A percentile compares a stretch with the other conserved stretches of the same genome.
Evolutionary conservation across 2,888 invertebrate genomes (phyloP).

Genomic region (Didymodactylos carnosus): DNA sequence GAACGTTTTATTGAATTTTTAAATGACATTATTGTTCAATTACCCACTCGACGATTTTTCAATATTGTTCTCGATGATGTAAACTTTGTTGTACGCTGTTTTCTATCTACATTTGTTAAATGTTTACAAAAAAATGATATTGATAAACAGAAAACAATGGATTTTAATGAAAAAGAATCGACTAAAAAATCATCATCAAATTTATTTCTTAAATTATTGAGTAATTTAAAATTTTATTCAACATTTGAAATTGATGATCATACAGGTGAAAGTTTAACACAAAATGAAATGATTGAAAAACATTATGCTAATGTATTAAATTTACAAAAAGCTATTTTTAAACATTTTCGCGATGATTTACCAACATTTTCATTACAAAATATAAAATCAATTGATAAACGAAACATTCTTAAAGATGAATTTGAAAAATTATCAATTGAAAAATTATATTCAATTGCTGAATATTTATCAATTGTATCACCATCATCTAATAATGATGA

Average conservation of each 20-base stretch:
- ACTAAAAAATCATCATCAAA: constrained; percentile 16
- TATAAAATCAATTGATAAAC: constrained; percentile 79
- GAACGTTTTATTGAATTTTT: constrained; percentile 70
- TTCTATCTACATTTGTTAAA: constrained; percentile 49
- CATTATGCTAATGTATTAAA: constrained; percentile 81
- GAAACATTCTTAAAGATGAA: constrained; percentile 60
- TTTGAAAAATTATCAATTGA: constrained; percentile 52
- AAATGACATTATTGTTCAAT: constrained; percentile 77
- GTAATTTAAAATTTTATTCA: constrained; percentile 84
- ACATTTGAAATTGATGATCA: constrained; percentile 93
- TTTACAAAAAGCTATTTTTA: constrained; percentile 42
- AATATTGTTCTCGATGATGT: constrained; percentile 83
- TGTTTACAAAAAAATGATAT: constrained; percentile 22
- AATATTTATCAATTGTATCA: constrained; percentile 6
- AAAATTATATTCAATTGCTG: constrained; percentile 3
- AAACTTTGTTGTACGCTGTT: constrained; percentile 72
- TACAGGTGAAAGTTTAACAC: constrained; percentile 74
- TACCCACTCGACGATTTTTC: constrained; percentile 86
- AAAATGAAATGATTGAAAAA: constrained; percentile 47
- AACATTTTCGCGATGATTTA: constrained; percentile 55
- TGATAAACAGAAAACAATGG: neutral
- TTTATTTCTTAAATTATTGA: constrained; percentile 51
- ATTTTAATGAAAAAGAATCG: neutral
- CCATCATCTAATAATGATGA: neutral
- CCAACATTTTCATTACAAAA: constrained; percentile 70